Base-by-base conservation (phyloP, 1,140 invertebrate genomes). In the Daktulosphaira vitifoliae region DNA sequence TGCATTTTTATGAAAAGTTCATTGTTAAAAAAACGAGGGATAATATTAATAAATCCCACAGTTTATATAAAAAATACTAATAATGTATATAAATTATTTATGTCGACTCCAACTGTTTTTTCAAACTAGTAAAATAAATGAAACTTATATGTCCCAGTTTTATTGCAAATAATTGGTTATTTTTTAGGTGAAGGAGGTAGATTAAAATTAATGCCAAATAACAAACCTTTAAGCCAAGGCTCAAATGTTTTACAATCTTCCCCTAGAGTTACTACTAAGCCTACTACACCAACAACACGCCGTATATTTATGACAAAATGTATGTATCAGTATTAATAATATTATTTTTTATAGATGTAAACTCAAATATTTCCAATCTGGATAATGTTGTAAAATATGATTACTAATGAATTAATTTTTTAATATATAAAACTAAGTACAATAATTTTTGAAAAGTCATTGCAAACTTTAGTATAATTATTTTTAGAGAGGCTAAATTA, bases 301-400 rank as follows among this genome's bases (percentile, higher is more conserved):
- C 76, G 86, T 71, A 87, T 89, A 67, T 86, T 88, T 48, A 89
- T 90, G 82, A 87, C 88, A 0, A 89, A 89, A 77, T 75, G 78
- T 79, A 71, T 71, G 69, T 72, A 66, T 39, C 42, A 46, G 0
- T 33, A 25, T 56, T 25, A 42, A 15, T 42, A 37, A 7, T 37
- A 13, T 37, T 42, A 42, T 42, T n/a, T n/a, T n/a, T n/a, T n/a
- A n/a, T n/a, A n/a, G n/a, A n/a, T n/a, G n/a, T n/a, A n/a, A n/a
- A n/a, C n/a, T n/a, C n/a, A 8, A 39, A 9, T 39, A n/a, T 39
- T 39, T 48, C 7, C 6, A 6, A 6, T 7, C 7, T 48, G 7
- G 46, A 48, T 7, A 8, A 6, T 48, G n/a, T 33, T 11, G 29
- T 33, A 33, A 33, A 33, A 33, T 33, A n/a, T n/a, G 11, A 3